Evolutionary conservation across 2,888 invertebrate genomes (phyloP), one percentile per base, ranked within the genome.

Genomic region (Trypoxylon attenuatum): DNA sequence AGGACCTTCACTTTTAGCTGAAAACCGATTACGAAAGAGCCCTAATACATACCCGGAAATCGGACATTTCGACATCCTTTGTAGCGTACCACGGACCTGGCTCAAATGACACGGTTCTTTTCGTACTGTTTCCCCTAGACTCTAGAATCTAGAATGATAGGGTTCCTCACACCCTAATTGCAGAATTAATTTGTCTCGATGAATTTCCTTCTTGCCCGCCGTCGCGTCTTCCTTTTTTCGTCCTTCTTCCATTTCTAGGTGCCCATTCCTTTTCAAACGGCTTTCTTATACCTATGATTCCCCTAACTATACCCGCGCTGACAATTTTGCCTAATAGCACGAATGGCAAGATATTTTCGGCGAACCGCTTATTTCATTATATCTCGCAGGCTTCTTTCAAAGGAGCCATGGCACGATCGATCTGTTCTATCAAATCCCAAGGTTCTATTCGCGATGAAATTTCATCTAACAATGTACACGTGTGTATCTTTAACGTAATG

Each of bases 61-160:
- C 18, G 45, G 39, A 15, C 23, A 38, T 33, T 47, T n/a, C 49
- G 46, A 56, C 43, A 61, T 39, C 33, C 51, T 52, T 64, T 51
- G 54, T 53, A 69, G 61, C 60, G 52, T n/a, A n/a, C n/a, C n/a
- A n/a, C n/a, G n/a, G 43, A 66, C 62, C 79, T 70, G 66, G 73
- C 65, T 53, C 54, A 81, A 82, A 82, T 82, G 79, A 81, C 77
- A 82, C 58, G 45, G 66, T 33, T 65, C 55, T 68, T 68, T 41
- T 60, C 52, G 38, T 27, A 41, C 42, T 41, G 57, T 57, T 60
- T 70, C 41, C 52, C 46, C 19, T 23, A 18, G 67, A 67, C n/a
- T n/a, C n/a, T n/a, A n/a, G n/a, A n/a, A n/a, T n/a, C n/a, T n/a
- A n/a, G n/a, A n/a, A 75, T 75, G 53, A 74, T 63, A 73, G 73